Evolutionary conservation across 2,113 vertebrate species (phyloP), one percentile per base, ranked within the genome.

Genomic region (Mormyrus iriodes): DNA sequence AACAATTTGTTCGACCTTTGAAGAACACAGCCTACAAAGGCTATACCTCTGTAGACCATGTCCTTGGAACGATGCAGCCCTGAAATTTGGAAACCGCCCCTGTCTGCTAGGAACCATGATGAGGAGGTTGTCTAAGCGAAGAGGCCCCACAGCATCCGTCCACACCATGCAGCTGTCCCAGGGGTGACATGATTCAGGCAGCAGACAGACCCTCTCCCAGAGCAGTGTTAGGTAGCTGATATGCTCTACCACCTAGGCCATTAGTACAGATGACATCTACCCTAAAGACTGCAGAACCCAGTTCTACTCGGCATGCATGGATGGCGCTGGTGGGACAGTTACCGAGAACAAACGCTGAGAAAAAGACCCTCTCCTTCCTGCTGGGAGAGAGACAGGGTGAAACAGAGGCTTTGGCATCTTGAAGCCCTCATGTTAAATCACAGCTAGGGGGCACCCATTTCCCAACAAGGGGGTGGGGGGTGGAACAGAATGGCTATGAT

Each of bases 281-380:
- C 51, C 65, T 52, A n/a, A 65, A 87, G 92, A 85, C 88, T 94
- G 86, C 73, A 0, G 61, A 31, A 48, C 87, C 88, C 91, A 87
- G 91, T 91, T 91, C 90, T 95, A 79, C 76, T 93, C 0, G 52
- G 88, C 94, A 94, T 91, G 91, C 95, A 93, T 90, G 88, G 35
- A 91, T 82, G 94, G 95, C 88, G 91, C 94, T 92, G 94, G 94
- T 44, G 53, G 92, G 95, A 48, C 21, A 61, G 93, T 97, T 97
- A 97, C 96, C 96, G 95, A 97, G 94, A 93, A 97, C 94, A 94
- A 96, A 94, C 91, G 95, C 94, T 94, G 96, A 94, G 94, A 97
- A 97, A 91, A 95, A 90, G 94, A 96, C 96, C 94, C 95, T 96
- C 90, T 97, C 96, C 94, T 94, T 94, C 95, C 96, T 96, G 93